Conservation (phyloP, 1,140 invertebrate genomes). For the Cheumatopsyche charites region DNA sequence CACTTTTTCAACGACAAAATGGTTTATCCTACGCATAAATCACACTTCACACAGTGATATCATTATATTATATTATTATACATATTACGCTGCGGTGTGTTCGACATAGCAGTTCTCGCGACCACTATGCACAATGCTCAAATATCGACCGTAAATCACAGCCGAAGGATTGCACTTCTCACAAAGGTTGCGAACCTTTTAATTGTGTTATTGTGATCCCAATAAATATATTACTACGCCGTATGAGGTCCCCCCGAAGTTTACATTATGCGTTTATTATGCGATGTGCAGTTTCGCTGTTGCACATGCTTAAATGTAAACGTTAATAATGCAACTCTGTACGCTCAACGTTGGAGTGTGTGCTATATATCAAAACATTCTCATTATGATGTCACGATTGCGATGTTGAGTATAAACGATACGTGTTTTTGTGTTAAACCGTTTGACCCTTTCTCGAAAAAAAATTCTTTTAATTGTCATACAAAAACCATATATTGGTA, state of each 20-base stretch:
- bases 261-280: neutral
- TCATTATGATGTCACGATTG: slow-evolving; percentile 48
- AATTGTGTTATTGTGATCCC: slow-evolving; percentile 46
- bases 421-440: slow-evolving; percentile 39
- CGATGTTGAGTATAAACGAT: slow-evolving; percentile 24
- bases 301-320: no score
- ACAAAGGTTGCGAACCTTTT: slow-evolving; percentile 42
- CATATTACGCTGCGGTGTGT: neutral
- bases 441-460: slow-evolving; percentile 23
- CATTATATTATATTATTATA: no score
- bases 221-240: slow-evolving; percentile 21
- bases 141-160: slow-evolving; percentile 17
- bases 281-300: no score
- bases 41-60: neutral
- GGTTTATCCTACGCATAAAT: neutral
- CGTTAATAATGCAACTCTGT: no score
- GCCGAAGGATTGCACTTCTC: neutral
- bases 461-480: neutral
- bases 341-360: slow-evolving; percentile 40
- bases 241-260: slow-evolving; percentile 9
- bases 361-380: slow-evolving; percentile 47
- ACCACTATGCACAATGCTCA: neutral
- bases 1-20: no score
- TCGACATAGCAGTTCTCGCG: neutral
- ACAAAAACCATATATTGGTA: neutral